phyloP scores from a whole-genome alignment of 2,888 invertebrate species.

The Parelbella ahira region DNA sequence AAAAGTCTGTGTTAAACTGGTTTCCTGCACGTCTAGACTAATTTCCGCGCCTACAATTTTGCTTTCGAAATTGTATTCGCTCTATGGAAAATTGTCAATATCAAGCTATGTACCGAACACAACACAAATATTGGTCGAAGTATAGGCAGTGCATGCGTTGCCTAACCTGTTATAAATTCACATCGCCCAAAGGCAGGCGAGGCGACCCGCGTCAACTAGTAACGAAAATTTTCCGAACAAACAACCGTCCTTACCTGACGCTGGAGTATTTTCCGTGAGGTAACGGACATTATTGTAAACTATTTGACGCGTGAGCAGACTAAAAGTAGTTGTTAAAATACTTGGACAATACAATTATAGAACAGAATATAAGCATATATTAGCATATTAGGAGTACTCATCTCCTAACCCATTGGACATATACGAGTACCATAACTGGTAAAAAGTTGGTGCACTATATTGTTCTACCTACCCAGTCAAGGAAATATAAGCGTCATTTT shows the following conservation, averaged over 20 bases:
- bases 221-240: slow-evolving; percentile 41
- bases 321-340: background rate
- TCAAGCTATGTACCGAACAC: background rate
- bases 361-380: too few relatives aligned
- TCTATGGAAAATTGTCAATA: slow-evolving; percentile 11
- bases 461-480: too few relatives aligned
- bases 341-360: background rate
- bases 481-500: too few relatives aligned
- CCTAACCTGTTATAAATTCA: slow-evolving; percentile 38
- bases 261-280: slow-evolving; percentile 29
- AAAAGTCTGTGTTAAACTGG: slow-evolving; percentile 54
- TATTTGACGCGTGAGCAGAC: too few relatives aligned
- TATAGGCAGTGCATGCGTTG: slow-evolving; percentile 19
- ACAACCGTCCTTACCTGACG: slow-evolving; percentile 36
- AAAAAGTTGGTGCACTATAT: too few relatives aligned
- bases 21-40: slow-evolving; percentile 72
- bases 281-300: slow-evolving; percentile 36
- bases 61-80: slow-evolving; percentile 31
- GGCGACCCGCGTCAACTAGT: slow-evolving; percentile 31
- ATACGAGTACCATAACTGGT: too few relatives aligned
- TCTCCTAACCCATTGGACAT: too few relatives aligned
- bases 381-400: too few relatives aligned
- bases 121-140: slow-evolving; percentile 12
- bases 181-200: slow-evolving; percentile 34
- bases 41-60: slow-evolving; percentile 48